Conservation (phyloP, 1,140 invertebrate species). For the Frieseomelitta varia region DNA sequence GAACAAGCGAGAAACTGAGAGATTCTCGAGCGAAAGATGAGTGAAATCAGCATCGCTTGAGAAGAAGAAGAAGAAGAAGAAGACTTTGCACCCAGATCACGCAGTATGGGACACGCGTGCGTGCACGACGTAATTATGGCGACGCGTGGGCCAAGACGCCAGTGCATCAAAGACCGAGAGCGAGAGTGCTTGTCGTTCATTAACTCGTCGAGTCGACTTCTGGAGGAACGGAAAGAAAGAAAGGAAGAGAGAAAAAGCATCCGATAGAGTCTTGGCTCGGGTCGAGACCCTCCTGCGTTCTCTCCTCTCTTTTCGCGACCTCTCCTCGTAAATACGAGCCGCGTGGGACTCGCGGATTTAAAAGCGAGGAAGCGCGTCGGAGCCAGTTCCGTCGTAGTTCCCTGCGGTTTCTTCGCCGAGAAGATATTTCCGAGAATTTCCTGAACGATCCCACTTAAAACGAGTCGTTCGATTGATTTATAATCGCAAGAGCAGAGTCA, state of each 20-base stretch:
- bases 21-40: background rate
- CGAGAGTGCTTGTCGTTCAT: slow-evolving; percentile 72
- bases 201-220: slow-evolving; percentile 65
- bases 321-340: slow-evolving; percentile 46
- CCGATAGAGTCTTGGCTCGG: slow-evolving; percentile 36
- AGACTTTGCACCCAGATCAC: slow-evolving; percentile 73
- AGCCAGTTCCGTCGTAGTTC: no score
- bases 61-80: slow-evolving; percentile 11
- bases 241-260: slow-evolving; percentile 20
- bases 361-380: slow-evolving; percentile 30
- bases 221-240: slow-evolving; percentile 40
- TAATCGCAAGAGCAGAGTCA: no score
- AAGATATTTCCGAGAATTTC: no score
- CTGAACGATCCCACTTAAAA: no score
- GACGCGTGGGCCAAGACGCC: slow-evolving; percentile 78
- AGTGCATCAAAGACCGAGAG: slow-evolving; percentile 69
- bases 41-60: background rate
- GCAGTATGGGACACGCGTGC: slow-evolving; percentile 75
- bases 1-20: no score
- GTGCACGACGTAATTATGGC: slow-evolving; percentile 78
- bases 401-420: background rate
- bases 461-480: no score
- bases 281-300: slow-evolving; percentile 20
- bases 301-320: background rate
- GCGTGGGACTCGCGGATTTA: slow-evolving; percentile 59